Evolutionary conservation across 92 coral and sea anemone genomes (phyloP), one percentile per base, ranked within the genome.

Genomic region (Hydrozoanthus gracilis): DNA sequence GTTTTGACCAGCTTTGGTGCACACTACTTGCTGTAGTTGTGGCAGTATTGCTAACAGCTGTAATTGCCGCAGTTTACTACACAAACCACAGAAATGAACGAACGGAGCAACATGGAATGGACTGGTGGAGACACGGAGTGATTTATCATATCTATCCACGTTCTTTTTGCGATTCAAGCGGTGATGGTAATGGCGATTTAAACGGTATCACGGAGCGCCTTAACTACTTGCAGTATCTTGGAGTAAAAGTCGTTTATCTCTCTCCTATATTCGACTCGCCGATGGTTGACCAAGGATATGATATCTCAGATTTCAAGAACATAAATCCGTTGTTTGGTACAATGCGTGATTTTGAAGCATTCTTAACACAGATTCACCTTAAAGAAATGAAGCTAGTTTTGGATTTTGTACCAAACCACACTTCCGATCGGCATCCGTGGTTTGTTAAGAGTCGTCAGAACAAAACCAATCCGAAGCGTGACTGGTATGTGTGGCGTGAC

Each of bases 401-500:
- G 67, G 98, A 96, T 66, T 94, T 96, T 83, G 96, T 96, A 9
- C 98, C 98, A 8, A 91, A 88, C 67, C 98, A 94, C 73, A 94
- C 98, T 1, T 95, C 98, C 17, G 89, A 89, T 65, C 85, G 88
- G 74, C 98, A 96, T 60, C 89, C 83, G 0, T 96, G 98, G 98
- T 96, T 94, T 58, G 50, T 86, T 14, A 89, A 91, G 82, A 96
- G 98, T 66, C 86, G 95, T 12, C 60, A 79, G 58, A 86, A 86
- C 56, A 93, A 66, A 68, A 39, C 50, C 4, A 83, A 55, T 47
- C 67, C 87, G 35, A 92, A 90, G 76, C 83, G 95, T 14, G 90
- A 92, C 80, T 96, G 98, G 98, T 96, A 92, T 55, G 83, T 96
- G 8, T 96, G 98, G 98, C 87, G 55, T 39, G 96, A 94, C 86